These are phyloP conservation scores for Drosophila tripunctata DNA, from an alignment of 2,888 invertebrate genomes.

Conservation along the genomic window DNA sequence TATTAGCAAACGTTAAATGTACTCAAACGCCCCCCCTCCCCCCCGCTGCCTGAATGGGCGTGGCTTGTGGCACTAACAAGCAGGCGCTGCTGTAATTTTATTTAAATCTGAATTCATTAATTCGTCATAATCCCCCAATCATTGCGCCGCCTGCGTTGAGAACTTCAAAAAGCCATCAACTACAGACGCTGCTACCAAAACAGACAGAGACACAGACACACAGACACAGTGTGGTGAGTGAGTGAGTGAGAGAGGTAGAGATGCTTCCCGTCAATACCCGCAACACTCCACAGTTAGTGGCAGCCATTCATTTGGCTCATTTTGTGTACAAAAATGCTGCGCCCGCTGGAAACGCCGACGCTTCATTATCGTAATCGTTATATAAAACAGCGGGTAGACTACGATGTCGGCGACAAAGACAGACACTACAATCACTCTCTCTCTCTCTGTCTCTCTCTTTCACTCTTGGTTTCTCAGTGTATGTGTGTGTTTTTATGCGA, in stretches of 20 bases:
- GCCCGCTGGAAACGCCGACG: slow-evolving; percentile 72
- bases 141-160: slow-evolving; percentile 72
- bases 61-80: slow-evolving; percentile 57
- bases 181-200: slow-evolving; percentile 65
- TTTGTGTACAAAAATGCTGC: slow-evolving; percentile 77
- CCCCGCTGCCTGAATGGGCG: slow-evolving; percentile 22
- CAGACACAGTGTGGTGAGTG: too few species aligned
- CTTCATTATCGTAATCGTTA: slow-evolving; percentile 79
- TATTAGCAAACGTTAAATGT: slow-evolving; percentile 80
- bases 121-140: slow-evolving; percentile 82
- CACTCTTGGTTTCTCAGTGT: slow-evolving; percentile 5
- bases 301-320: slow-evolving; percentile 75
- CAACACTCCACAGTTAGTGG: slow-evolving; percentile 25
- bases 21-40: slow-evolving; percentile 13
- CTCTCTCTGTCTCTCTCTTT: background rate
- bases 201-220: background rate
- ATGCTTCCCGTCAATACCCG: background rate
- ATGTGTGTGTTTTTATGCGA: slow-evolving; percentile 64
- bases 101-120: slow-evolving; percentile 82
- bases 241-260: background rate
- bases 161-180: slow-evolving; percentile 82
- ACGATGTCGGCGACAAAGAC: slow-evolving; percentile 46
- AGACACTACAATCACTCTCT: slow-evolving; percentile 58
- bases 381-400: slow-evolving; percentile 78
- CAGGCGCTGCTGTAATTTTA: slow-evolving; percentile 73